These are phyloP conservation scores for Hylaea fasciaria DNA, from an alignment of 2,888 invertebrate genomes.

Conservation along the genomic window DNA sequence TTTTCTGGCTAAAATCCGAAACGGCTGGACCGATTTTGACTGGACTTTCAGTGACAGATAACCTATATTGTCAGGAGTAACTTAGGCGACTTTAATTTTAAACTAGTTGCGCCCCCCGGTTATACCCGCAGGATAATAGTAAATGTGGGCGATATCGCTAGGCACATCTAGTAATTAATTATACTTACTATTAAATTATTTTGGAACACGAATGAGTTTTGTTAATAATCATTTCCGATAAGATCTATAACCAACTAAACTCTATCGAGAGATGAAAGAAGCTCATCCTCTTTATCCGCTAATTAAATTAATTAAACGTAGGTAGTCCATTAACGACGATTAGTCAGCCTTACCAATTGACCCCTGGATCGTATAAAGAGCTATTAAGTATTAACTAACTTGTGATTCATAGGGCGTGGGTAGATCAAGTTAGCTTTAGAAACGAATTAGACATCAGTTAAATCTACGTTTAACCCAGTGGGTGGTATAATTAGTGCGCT, in stretches of 20 bases:
- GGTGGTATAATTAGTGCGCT: neutral
- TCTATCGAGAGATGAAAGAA: slow-evolving; percentile 22
- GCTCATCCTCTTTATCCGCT: slow-evolving; percentile 43
- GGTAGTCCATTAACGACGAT: slow-evolving; percentile 49
- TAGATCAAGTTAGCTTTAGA: slow-evolving; percentile 5
- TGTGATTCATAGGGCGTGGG: slow-evolving; percentile 27
- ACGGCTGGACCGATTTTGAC: too few species aligned
- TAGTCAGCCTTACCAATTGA: slow-evolving; percentile 56
- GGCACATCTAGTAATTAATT: too few species aligned
- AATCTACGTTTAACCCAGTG: neutral
- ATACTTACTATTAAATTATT: too few species aligned
- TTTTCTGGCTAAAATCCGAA: too few species aligned
- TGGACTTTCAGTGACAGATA: too few species aligned
- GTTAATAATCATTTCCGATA: too few species aligned
- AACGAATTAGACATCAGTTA: neutral
- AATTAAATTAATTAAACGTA: slow-evolving; percentile 54
- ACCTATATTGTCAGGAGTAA: too few species aligned
- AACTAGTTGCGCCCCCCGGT: too few species aligned
- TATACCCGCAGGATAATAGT: too few species aligned
- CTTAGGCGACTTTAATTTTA: too few species aligned
- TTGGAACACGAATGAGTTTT: too few species aligned
- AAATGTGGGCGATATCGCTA: too few species aligned
- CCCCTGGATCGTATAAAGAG: slow-evolving; percentile 56
- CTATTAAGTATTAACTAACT: slow-evolving; percentile 31
- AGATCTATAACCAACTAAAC: slow-evolving; percentile 19